Conservation (phyloP, 2,113 vertebrate species). For the Casuarius casuarius region DNA sequence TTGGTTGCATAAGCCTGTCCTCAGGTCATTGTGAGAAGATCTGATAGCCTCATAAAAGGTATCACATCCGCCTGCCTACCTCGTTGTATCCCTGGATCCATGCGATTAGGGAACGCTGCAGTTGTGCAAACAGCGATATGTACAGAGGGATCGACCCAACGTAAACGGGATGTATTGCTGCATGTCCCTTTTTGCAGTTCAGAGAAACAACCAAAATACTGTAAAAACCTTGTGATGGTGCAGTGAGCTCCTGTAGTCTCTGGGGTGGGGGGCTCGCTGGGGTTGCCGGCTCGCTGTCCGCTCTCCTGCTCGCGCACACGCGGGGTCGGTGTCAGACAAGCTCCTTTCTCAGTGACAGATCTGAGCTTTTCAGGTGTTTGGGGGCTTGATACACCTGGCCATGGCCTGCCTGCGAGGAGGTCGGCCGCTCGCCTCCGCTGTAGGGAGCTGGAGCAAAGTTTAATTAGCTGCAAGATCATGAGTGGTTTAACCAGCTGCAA, state of each 20-base stretch:
- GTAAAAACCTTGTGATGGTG: background rate
- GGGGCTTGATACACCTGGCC: background rate
- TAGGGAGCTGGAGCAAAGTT: background rate
- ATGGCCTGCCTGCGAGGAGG: accelerated
- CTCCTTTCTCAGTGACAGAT: no score
- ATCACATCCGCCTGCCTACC: background rate
- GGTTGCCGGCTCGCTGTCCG: no score
- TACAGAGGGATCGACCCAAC: background rate
- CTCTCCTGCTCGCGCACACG: no score
- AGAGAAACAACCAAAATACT: background rate
- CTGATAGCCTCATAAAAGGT: background rate
- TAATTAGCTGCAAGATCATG: background rate
- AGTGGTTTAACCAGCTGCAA: background rate
- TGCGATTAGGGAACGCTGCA: background rate
- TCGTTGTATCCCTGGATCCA: background rate
- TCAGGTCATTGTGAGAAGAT: background rate
- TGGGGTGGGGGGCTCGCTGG: no score
- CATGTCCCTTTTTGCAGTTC: background rate
- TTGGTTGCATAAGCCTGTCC: background rate
- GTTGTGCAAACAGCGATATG: background rate
- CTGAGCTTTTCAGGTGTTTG: background rate
- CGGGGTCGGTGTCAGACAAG: no score
- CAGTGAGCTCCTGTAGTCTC: background rate
- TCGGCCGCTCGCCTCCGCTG: background rate
- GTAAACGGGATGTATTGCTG: background rate